Conservation (phyloP, 1,140 invertebrate species). For the Orius laevigatus region DNA sequence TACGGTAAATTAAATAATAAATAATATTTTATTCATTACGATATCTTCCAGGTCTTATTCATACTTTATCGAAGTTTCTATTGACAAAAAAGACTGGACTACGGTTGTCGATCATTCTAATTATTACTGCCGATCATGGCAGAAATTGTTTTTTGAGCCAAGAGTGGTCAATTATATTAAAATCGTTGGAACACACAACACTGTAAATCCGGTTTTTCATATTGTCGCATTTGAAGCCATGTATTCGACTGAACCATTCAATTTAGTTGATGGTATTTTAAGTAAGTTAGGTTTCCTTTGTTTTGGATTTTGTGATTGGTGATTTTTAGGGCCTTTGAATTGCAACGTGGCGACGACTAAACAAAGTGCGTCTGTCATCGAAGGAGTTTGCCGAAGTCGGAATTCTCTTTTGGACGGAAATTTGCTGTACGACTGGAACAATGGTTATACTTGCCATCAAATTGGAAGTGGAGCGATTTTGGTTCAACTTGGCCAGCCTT, state of each 20-base stretch:
- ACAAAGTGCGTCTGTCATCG: conserved; percentile 78
- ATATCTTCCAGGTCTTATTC: conserved; percentile 62
- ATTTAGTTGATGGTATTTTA: conserved; percentile 49
- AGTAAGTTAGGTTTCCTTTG: conserved; percentile 24
- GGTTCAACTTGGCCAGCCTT: conserved; percentile 92
- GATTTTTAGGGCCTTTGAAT: conserved; percentile 49
- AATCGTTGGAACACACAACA: conserved; percentile 88
- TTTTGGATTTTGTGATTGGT: background rate
- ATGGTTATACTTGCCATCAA: conserved; percentile 97
- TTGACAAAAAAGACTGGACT: conserved; percentile 91
- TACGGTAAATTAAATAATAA: conserved; percentile 36
- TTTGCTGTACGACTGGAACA: conserved; percentile 95
- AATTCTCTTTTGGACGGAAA: conserved; percentile 96
- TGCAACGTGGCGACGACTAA: conserved; percentile 85
- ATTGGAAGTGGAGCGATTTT: conserved; percentile 87
- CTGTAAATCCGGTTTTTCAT: conserved; percentile 91
- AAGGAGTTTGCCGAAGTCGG: conserved; percentile 74
- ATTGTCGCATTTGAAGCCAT: conserved; percentile 80
- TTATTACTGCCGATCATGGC: conserved; percentile 91
- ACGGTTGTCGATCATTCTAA: conserved; percentile 79
- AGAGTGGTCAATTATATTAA: conserved; percentile 78
- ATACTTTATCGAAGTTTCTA: conserved; percentile 91
- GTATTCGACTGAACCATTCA: conserved; percentile 59
- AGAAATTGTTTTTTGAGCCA: conserved; percentile 81
- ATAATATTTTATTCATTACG: background rate